Conservation (phyloP, 2,797 vertebrate species). For the Arnoldichthys spilopterus region DNA sequence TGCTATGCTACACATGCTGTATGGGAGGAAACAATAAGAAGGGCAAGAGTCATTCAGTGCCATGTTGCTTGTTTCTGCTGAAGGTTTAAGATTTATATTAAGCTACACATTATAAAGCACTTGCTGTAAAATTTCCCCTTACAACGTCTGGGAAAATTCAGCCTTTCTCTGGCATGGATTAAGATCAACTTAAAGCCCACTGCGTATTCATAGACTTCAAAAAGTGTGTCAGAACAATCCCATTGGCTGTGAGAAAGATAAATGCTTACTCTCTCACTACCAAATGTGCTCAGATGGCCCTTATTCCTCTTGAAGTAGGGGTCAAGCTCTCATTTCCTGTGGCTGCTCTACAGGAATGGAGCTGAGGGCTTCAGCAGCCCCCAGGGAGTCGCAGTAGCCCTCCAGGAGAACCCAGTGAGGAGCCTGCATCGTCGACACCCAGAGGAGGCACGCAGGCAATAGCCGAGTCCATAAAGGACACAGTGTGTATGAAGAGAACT, state of each 20-base stretch:
- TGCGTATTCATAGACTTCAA: constrained; percentile 49
- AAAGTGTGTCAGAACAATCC: constrained; percentile 47
- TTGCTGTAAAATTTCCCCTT: constrained; percentile 45
- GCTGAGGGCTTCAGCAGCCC: constrained; percentile 61
- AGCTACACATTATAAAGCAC: constrained; percentile 8
- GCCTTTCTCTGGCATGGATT: constrained; percentile 50
- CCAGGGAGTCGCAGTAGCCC: constrained; percentile 57
- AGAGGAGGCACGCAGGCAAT: constrained; percentile 62
- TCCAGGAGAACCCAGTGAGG: constrained; percentile 51
- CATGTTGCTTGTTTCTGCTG: constrained; percentile 31
- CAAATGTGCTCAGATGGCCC: constrained; percentile 55
- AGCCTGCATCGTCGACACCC: constrained; percentile 65
- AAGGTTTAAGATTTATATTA: constrained; percentile 49
- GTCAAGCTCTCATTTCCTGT: constrained; percentile 83
- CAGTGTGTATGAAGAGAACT: constrained; percentile 66
- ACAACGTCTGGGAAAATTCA: constrained; percentile 45
- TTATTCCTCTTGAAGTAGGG: constrained; percentile 65
- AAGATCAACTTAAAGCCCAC: constrained; percentile 44
- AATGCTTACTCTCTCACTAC: constrained; percentile 56
- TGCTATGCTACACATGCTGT: constrained; percentile 22
- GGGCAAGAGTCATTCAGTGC: constrained; percentile 16
- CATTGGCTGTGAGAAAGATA: constrained; percentile 47
- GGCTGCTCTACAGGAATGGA: constrained; percentile 68
- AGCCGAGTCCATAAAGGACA: constrained; percentile 49
- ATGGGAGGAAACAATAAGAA: constrained; percentile 29